Evolutionary conservation across 2,888 invertebrate genomes (phyloP), one percentile per base, ranked within the genome.

Genomic region (Ochropleura leucogaster): DNA sequence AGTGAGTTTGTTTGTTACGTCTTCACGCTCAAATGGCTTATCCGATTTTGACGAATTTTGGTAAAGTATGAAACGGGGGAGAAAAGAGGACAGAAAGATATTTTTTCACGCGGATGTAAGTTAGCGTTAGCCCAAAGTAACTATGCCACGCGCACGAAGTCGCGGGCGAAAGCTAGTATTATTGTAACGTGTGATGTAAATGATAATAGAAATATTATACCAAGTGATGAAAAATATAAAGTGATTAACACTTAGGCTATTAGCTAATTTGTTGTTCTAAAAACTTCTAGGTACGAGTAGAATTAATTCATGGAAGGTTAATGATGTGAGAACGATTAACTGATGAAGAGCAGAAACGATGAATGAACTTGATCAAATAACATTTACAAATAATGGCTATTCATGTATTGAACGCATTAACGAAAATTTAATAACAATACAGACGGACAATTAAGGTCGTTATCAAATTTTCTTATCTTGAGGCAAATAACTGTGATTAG

Each of bases 221-320:
- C 42, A 63, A 68, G 62, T 69, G 74, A 70, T 66, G 57, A 53
- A 73, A 66, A 47, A 53, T 42, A 62, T 53, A 55, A 67, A 57
- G 62, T 40, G 40, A 72, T 77, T 59, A 68, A 68, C 64, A 68
- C 47, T 66, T 18, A n/a, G 6, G 44, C 9, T 62, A 60, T 65
- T 59, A 55, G 44, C 18, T 62, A 18, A 60, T 68, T 49, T n/a
- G 44, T 70, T 9, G 57, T 49, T 42, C n/a, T 49, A 16, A 49
- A 49, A 49, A 49, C 49, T 49, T 20, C 42, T 68, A 60, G 44
- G 73, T 60, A 72, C 40, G n/a, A 40, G 9, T 20, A 14, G 12
- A 68, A 72, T 55, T 2, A 66, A 42, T 60, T 49, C 14, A 5
- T 55, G 18, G 12, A 60, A 30, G 51, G 49, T 44, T 57, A 3